Conservation (phyloP, 2,797 vertebrate genomes). For the Labeo calbasu region DNA sequence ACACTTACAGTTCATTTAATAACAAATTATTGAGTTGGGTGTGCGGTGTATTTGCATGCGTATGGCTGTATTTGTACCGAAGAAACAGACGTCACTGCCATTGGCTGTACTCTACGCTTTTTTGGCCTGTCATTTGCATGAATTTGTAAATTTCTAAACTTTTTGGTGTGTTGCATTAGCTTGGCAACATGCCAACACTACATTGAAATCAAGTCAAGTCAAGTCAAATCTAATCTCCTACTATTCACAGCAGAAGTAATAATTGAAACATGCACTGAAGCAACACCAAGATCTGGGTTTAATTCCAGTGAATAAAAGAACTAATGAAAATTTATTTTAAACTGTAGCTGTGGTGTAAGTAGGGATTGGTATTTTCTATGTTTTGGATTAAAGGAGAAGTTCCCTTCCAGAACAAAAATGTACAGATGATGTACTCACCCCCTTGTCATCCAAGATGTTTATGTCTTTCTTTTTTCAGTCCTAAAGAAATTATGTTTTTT, state of each 20-base stretch:
- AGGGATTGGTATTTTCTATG: too few relatives aligned
- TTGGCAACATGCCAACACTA: background rate
- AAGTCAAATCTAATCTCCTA: background rate
- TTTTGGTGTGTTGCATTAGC: background rate
- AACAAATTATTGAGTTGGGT: background rate
- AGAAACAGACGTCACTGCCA: background rate
- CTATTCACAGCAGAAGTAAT: background rate
- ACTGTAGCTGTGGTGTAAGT: too few relatives aligned
- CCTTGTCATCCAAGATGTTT: too few relatives aligned
- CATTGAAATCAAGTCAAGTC: background rate
- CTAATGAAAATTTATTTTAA: background rate
- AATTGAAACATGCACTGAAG: background rate
- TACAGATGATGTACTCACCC: too few relatives aligned
- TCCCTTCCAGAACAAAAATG: too few relatives aligned
- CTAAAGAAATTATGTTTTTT: too few relatives aligned
- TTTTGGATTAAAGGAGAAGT: too few relatives aligned
- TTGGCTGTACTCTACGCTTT: background rate
- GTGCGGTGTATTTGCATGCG: background rate
- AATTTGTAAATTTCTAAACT: constrained; percentile 2
- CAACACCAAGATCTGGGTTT: background rate
- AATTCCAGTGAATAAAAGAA: background rate
- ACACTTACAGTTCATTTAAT: background rate
- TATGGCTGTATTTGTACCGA: background rate
- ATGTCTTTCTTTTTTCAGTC: too few relatives aligned
- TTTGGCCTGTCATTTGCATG: background rate